A percentile compares a stretch with the other conserved stretches of the same genome.
phyloP scores from a whole-genome alignment of 2,888 invertebrate species.

The Autographa pulchrina region DNA sequence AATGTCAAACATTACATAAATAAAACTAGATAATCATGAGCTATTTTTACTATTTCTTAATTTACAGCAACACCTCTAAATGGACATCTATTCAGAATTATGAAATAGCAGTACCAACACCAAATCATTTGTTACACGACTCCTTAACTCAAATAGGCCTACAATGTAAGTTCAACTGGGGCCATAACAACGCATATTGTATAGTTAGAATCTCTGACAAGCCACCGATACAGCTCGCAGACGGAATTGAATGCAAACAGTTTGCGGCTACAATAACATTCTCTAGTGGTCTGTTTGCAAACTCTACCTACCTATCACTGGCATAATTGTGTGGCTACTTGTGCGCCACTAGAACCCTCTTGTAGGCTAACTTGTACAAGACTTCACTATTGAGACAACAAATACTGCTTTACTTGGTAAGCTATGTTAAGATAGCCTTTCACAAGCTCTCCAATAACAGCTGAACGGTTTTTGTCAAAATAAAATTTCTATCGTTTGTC shows the following conservation, averaged over 20 bases:
- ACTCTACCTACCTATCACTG: slow-evolving; percentile 28
- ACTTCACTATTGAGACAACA: background rate
- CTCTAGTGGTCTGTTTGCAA: slow-evolving; percentile 57
- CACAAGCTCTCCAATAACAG: background rate
- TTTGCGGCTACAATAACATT: slow-evolving; percentile 74
- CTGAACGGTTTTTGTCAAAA: background rate
- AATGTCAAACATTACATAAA: too few species aligned
- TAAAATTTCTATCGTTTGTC: too few species aligned
- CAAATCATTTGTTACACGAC: slow-evolving; percentile 18
- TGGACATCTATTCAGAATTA: background rate
- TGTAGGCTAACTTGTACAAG: slow-evolving; percentile 5
- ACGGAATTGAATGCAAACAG: slow-evolving; percentile 71
- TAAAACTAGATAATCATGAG: too few species aligned
- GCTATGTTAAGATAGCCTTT: background rate
- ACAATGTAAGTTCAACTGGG: slow-evolving; percentile 12
- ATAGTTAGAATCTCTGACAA: slow-evolving; percentile 34
- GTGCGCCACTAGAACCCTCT: slow-evolving; percentile 6
- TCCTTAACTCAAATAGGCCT: slow-evolving; percentile 23
- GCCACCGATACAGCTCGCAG: slow-evolving; percentile 57
- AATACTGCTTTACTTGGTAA: background rate
- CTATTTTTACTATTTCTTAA: too few species aligned
- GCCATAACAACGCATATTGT: slow-evolving; percentile 13
- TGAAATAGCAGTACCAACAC: slow-evolving; percentile 11
- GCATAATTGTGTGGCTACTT: slow-evolving; percentile 35
- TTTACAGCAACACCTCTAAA: too few species aligned